Percentiles rank a stretch among this genome's conserved stretches.
Conservation (phyloP, 2,888 invertebrate genomes). For the Dromius quadrimaculatus region DNA sequence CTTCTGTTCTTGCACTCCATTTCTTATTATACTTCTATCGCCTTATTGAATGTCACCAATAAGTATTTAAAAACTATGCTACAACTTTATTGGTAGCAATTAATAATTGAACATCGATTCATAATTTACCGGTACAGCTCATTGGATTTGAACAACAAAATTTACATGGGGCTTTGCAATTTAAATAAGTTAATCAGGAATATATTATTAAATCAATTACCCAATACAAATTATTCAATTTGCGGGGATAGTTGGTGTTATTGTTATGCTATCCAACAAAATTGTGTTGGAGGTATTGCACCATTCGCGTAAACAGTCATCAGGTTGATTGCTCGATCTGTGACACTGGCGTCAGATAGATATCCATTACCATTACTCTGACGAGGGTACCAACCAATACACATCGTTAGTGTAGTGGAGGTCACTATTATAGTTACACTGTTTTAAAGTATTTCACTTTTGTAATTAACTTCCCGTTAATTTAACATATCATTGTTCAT, state of each 20-base stretch:
- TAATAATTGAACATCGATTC: too few species aligned
- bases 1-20: too few species aligned
- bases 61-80: too few species aligned
- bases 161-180: constrained; percentile 29
- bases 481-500: constrained; percentile 44
- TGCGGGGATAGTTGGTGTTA: constrained; percentile 1
- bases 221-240: constrained; percentile 35
- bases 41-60: too few species aligned
- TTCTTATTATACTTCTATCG: too few species aligned
- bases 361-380: not conserved
- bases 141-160: constrained; percentile 30
- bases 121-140: constrained; percentile 15
- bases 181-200: constrained; percentile 34
- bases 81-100: too few species aligned
- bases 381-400: not conserved
- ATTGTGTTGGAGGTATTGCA: constrained; percentile 19
- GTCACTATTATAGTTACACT: constrained; percentile 39
- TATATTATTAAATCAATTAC: constrained; percentile 38
- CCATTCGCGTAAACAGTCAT: constrained; percentile 36
- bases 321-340: not conserved
- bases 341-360: not conserved
- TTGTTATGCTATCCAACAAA: constrained; percentile 12
- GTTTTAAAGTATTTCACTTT: constrained; percentile 46
- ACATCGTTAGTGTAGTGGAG: not conserved
- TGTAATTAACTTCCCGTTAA: constrained; percentile 47